Evolutionary conservation across 2,797 vertebrate genomes (phyloP).

Genomic region (Selene dorsalis): DNA sequence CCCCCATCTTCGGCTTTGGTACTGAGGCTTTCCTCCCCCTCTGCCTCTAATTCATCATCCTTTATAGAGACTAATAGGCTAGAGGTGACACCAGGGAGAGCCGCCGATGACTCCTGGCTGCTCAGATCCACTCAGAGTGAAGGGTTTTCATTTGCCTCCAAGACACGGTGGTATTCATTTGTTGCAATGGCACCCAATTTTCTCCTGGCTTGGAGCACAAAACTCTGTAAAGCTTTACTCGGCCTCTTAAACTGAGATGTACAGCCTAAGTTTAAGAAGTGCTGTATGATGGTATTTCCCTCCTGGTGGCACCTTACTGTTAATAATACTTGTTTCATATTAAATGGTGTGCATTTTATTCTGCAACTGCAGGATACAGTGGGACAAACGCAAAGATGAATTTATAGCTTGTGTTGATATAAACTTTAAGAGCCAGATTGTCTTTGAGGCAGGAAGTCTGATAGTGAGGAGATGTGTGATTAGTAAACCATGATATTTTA

Average conservation of each 20-base stretch:
- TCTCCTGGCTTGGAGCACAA: constrained; percentile 61
- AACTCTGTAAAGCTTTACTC: constrained; percentile 52
- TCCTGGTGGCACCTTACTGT: constrained; percentile 42
- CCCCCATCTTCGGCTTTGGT: constrained; percentile 74
- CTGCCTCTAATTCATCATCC: constrained; percentile 87
- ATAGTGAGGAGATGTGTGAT: not conserved
- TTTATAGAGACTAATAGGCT: constrained; percentile 89
- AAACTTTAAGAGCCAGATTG: not conserved
- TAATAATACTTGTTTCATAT: constrained; percentile 52
- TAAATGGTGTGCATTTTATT: constrained; percentile 56
- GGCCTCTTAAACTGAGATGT: constrained; percentile 64
- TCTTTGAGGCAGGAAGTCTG: not conserved
- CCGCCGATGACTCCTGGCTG: constrained; percentile 69
- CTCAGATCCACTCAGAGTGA: constrained; percentile 71
- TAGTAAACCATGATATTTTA: not conserved
- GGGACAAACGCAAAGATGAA: constrained; percentile 1
- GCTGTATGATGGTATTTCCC: constrained; percentile 30
- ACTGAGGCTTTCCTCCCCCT: constrained; percentile 80
- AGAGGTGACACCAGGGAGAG: constrained; percentile 80
- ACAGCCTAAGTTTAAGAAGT: constrained; percentile 41
- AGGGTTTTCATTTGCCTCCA: constrained; percentile 78
- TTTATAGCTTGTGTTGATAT: not conserved
- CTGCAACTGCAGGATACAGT: constrained; percentile 21
- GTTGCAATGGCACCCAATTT: constrained; percentile 77
- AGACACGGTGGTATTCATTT: constrained; percentile 78